Conservation (phyloP, 2,113 vertebrate genomes). For the Colius striatus region DNA sequence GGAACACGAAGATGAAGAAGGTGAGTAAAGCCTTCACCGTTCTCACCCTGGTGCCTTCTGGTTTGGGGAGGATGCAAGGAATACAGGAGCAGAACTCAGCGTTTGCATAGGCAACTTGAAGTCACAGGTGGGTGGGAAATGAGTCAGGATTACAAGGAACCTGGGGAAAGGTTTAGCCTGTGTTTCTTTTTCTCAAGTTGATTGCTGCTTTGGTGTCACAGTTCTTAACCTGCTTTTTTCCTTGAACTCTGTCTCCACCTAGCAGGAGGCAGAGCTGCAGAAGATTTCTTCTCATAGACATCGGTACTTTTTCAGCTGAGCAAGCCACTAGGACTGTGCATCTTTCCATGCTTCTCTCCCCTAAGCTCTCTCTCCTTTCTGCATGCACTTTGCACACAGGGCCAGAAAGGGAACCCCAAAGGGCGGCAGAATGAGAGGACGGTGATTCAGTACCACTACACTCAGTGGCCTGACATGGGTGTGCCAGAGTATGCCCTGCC, state of each 20-base stretch:
- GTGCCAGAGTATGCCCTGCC: constrained; percentile 96
- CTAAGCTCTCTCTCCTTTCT: background rate
- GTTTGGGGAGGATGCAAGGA: background rate
- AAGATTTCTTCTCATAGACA: background rate
- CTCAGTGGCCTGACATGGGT: constrained; percentile 99
- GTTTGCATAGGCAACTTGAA: background rate
- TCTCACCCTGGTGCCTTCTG: background rate
- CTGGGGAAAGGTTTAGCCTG: background rate
- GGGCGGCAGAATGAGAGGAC: constrained; percentile 89
- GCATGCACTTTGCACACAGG: constrained; percentile 16
- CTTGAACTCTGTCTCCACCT: constrained; percentile 26
- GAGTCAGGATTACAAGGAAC: background rate
- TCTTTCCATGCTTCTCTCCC: background rate
- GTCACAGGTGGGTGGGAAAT: background rate
- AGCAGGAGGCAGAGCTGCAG: constrained; percentile 16
- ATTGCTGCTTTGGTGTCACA: background rate
- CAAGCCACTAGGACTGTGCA: background rate
- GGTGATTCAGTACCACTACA: constrained; percentile 96
- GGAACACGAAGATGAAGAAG: constrained; percentile 96
- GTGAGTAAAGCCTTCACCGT: constrained; percentile 57
- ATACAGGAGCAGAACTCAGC: background rate
- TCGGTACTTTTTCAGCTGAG: background rate
- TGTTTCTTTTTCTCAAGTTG: background rate
- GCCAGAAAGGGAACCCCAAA: constrained; percentile 90
- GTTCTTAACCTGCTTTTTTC: constrained; percentile 15